phyloP scores from a whole-genome alignment of 1,140 invertebrate species.

The Platyscapa corneri region DNA sequence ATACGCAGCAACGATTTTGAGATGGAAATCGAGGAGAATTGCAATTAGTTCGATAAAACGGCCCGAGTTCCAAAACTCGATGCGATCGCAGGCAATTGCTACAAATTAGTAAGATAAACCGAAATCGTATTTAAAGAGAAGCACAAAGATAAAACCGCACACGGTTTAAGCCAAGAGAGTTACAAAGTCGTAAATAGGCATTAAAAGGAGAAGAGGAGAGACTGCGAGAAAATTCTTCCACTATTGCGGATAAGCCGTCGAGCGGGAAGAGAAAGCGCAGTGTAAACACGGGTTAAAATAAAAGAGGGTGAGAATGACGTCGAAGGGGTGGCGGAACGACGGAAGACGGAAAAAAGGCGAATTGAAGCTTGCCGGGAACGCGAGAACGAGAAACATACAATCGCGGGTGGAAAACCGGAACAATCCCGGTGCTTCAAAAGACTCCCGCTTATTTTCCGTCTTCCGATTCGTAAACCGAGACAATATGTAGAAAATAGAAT shows the following conservation, averaged over 20 bases:
- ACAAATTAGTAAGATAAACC: neutral
- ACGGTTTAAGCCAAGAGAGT: constrained; percentile 18
- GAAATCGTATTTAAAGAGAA: constrained; percentile 17
- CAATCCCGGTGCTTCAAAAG: neutral
- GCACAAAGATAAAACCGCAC: constrained; percentile 8
- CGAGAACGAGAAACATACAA: neutral
- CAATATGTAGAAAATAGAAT: constrained; percentile 23
- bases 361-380: neutral
- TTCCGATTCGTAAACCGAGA: neutral
- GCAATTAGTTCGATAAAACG: too few species aligned
- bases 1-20: too few species aligned
- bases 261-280: neutral
- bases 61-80: neutral
- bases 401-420: neutral
- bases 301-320: constrained; percentile 17
- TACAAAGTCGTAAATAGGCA: constrained; percentile 52
- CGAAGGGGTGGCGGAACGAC: too few species aligned
- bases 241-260: constrained; percentile 10
- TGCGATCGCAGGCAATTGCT: neutral
- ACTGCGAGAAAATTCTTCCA: neutral
- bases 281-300: constrained; percentile 40
- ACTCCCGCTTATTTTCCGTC: neutral
- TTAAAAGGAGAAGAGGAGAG: constrained; percentile 43
- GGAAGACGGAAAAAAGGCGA: constrained; percentile 19
- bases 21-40: too few species aligned